Evolutionary conservation across 2,888 invertebrate genomes (phyloP), one percentile per base, ranked within the genome.

Genomic region (Phalera bucephala): DNA sequence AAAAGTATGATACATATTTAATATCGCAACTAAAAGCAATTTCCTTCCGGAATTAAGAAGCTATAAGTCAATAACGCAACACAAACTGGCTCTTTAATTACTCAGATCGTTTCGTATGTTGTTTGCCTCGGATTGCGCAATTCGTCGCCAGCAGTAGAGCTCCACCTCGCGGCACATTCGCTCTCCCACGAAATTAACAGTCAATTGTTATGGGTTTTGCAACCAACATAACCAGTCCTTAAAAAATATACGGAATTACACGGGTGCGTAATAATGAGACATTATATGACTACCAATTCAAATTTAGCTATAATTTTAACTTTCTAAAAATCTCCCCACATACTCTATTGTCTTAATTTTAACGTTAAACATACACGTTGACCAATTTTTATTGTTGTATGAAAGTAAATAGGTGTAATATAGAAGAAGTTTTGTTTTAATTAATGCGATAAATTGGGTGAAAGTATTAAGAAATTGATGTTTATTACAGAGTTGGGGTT

Each of bases 181-280:
- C 34, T 58, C 58, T 80, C 84, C 63, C 82, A 84, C 72, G 74
- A 74, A 73, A 72, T 71, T 64, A 73, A 69, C 61, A 59, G 63
- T 62, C 77, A 55, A 78, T 80, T 74, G 82, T 74, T 62, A 61
- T 60, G 52, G 61, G 68, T 79, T 74, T 75, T 71, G 72, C 68
- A 68, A 76, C 62, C 65, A 52, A 56, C 53, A 61, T 58, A 56
- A 58, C 25, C 26, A 21, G 38, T 33, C 34, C 33, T 41, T 31
- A 39, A 43, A 52, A 48, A 53, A 49, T 42, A 46, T 36, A 53
- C 47, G 45, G 33, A 58, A 56, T 51, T 41, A 41, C 35, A 45
- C 38, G 37, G 40, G 45, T 4, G 31, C 38, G 51, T 45, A 51
- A 40, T 41, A 54, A 41, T 7, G 40, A 45, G 40, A 34, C 40